phyloP scores from a whole-genome alignment of 2,113 vertebrate genomes.

The Dipodomys stephensi region DNA sequence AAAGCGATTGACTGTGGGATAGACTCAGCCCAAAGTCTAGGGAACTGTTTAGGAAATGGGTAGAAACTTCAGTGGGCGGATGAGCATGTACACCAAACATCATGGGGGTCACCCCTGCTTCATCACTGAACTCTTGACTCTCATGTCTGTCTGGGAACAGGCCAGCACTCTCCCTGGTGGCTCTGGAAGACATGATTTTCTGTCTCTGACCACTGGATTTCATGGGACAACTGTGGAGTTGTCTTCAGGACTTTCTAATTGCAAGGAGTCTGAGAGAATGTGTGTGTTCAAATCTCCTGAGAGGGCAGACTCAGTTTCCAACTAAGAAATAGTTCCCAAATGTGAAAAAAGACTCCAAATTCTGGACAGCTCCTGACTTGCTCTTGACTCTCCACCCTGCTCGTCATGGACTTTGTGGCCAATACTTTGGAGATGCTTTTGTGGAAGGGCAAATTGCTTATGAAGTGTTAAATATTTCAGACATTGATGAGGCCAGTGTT shows the following conservation, averaged over 20 bases:
- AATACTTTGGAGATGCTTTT: not conserved
- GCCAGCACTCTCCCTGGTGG: not conserved
- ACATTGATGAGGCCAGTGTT: not conserved
- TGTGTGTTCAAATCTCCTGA: not conserved
- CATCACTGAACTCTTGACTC: not conserved
- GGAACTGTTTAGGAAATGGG: not conserved
- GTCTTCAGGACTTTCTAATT: not conserved
- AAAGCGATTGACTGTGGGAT: not conserved
- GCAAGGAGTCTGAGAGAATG: not conserved
- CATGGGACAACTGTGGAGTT: not conserved
- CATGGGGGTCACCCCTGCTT: not conserved
- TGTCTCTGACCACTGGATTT: not conserved
- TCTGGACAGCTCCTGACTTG: not conserved
- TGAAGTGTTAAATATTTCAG: conserved; percentile 16
- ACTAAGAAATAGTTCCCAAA: conserved; percentile 26
- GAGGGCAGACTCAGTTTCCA: not conserved
- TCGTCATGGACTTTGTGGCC: not conserved
- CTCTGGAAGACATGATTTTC: not conserved
- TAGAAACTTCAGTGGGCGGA: not conserved
- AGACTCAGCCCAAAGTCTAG: not conserved
- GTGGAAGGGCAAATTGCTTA: not conserved
- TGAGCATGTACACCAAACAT: not conserved
- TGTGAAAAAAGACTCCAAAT: not conserved
- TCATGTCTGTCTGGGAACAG: not conserved
- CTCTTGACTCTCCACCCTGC: not conserved